Evolutionary conservation across 2,797 vertebrate genomes (phyloP), one percentile per base, ranked within the genome.

Genomic region (Bradypodion ventrale): DNA sequence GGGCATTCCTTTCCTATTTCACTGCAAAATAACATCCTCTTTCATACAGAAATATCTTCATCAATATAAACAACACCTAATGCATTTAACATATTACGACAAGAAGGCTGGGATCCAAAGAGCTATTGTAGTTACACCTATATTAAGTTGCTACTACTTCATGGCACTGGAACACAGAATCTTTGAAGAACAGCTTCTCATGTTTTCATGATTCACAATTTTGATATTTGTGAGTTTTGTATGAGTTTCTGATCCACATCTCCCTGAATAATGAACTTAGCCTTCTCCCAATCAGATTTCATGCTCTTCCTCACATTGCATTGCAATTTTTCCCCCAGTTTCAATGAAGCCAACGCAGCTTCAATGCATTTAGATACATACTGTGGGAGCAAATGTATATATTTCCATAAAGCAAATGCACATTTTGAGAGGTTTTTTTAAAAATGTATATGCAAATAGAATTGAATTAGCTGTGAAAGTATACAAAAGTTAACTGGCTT

Each of bases 41-140:
- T 80, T 90, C 73, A 15, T 66, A 73, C 7, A 56, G 42, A 80
- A 77, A 81, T 89, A 68, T 40, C 81, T 52, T 62, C 5, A 88
- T 84, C 83, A 21, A n/a, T 40, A 87, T 40, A 84, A 92, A 82
- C 66, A 2, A 15, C 82, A 35, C 68, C 46, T 66, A 75, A 68
- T 70, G 23, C 6, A 2, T 10, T 77, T 60, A 21, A 49, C 13
- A 29, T 42, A 68, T 56, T n/a, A 40, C 27, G 32, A 80, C 6
- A n/a, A 66, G 27, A 16, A 65, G n/a, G 29, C 35, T 42, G 40
- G 44, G 65, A 84, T 65, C 12, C 68, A 79, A 60, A 84, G 27
- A 73, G 42, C 42, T 84, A n/a, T n/a, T n/a, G n/a, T n/a, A n/a
- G n/a, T n/a, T n/a, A n/a, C n/a, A n/a, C n/a, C n/a, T n/a, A 42